Base-by-base conservation (phyloP, 2,113 vertebrate genomes). In the Willisornis vidua region DNA sequence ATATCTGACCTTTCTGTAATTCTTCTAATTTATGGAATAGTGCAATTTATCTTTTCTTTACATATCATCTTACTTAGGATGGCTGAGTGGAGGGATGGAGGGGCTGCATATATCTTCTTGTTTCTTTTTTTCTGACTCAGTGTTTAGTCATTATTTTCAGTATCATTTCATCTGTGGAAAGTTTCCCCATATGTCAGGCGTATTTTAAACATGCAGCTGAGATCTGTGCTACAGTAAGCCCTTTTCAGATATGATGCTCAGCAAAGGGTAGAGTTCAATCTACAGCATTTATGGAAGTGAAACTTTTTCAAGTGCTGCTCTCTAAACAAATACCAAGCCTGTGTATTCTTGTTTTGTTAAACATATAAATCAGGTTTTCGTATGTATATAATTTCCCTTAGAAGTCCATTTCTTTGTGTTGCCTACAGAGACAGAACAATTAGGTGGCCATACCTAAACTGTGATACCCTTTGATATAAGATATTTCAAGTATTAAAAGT, bases 121-220 rank as follows among this genome's bases (percentile, higher is more conserved):
- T 77, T 94, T 84, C 80, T 93, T 87, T 97, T 97, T 94, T 93
- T 96, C 79, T 96, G 94, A 91, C 81, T 95, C 90, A 86, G 67
- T 97, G 85, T 96, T 96, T 95, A 88, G 90, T 95, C 93, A 93
- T 93, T 96, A 94, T 96, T 96, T 95, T 91, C 94, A 80, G 82
- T 94, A 88, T 95, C 90, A 54, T 93, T 96, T 95, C 85, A 85
- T 96, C 90, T 94, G 63, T 88, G 87, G 85, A 93, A 96, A 90
- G 65, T 88, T 96, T 91, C 75, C 93, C 87, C 90, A 87, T 97
- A 95, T 92, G 94, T 91, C 91, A 94, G 76, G 91, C 6, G 0
- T 93, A 91, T 89, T 94, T 93, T 80, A 93, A 96, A 91, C 63
- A 67, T 20, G 66, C 72, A 82, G 48, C 84, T 87, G 77, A 68